Evolutionary conservation across 64 coral and sea anemone species (phyloP), one percentile per base, ranked within the genome.

Genomic region (Porites australiensis): DNA sequence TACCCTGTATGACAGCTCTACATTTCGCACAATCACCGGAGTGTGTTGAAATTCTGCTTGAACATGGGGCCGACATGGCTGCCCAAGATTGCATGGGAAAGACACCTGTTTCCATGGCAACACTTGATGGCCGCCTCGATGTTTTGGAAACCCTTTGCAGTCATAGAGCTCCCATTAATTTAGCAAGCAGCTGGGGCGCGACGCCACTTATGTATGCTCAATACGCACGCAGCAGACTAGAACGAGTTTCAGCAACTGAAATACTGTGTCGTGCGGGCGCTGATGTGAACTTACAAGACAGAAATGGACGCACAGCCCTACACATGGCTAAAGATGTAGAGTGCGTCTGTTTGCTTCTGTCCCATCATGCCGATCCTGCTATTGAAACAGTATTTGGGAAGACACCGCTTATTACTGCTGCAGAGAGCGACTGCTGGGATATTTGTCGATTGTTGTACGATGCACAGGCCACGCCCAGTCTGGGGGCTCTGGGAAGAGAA

Each of bases 61-160:
- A 88, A 45, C 72, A 83, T 72, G 94, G 86, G 3, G 90, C 94
- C 44, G 84, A 88, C 59, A 85, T 92, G 49, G 80, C 87, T 13
- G 71, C 91, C 58, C 94, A 96, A 89, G 94, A 96, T 65, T 96
- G 94, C 23, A 93, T 96, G 69, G 78, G 94, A 18, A 96, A 96
- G 58, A 96, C 94, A 12, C 94, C 94, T 9, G 87, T 96, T 55
- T 92, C 90, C 50, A 93, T 93, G 86, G 90, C 94, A 89, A 89
- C 90, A 37, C 61, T 96, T 27, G 74, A 69, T 72, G 86, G 94
- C 3, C 90, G 86, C 4, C 71, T 77, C 18, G 94, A 89, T 16
- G 86, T 96, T 16, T 83, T 93, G 94, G 60, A 84, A 18, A 57
- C 84, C 14, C 77, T 96, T 18, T 96, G 94, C 44, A 14, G 68